Percentiles rank a stretch among this genome's conserved stretches.
phyloP scores from a whole-genome alignment of 2,888 invertebrate species.

The Zhengitettix transpicula region DNA sequence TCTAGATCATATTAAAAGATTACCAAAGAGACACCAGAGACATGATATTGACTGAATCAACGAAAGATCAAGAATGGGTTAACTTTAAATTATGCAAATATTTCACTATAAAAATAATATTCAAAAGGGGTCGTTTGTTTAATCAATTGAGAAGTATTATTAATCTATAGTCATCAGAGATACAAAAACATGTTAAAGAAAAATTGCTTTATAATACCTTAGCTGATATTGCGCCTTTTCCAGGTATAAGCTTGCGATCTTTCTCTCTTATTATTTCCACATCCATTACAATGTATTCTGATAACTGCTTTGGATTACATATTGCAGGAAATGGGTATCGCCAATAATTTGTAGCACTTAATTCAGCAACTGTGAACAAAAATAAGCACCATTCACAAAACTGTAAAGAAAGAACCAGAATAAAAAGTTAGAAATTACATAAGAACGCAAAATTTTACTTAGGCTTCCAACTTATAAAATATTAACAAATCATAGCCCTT shows the following conservation, averaged over 20 bases:
- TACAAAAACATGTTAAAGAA: background rate
- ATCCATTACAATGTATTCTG: constrained; percentile 90
- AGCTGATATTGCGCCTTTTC: constrained; percentile 71
- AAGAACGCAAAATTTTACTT: no score
- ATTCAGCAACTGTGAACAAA: constrained; percentile 79
- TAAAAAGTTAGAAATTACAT: no score
- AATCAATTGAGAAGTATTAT: background rate
- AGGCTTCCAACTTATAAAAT: no score
- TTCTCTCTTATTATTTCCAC: constrained; percentile 61
- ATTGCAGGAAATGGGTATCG: constrained; percentile 72
- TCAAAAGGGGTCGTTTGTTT: no score
- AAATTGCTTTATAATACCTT: constrained; percentile 30
- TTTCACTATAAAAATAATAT: no score
- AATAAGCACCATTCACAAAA: no score
- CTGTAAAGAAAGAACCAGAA: no score
- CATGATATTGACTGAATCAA: background rate
- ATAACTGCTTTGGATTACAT: constrained; percentile 78
- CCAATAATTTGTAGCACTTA: constrained; percentile 68
- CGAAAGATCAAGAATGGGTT: background rate
- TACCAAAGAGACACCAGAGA: no score
- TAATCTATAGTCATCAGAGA: background rate
- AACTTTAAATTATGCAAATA: no score
- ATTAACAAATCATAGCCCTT: no score
- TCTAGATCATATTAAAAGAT: no score
- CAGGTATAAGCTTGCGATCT: constrained; percentile 64